Evolutionary conservation across 2,797 vertebrate species (phyloP).

Genomic region (Adelosebastes latens): DNA sequence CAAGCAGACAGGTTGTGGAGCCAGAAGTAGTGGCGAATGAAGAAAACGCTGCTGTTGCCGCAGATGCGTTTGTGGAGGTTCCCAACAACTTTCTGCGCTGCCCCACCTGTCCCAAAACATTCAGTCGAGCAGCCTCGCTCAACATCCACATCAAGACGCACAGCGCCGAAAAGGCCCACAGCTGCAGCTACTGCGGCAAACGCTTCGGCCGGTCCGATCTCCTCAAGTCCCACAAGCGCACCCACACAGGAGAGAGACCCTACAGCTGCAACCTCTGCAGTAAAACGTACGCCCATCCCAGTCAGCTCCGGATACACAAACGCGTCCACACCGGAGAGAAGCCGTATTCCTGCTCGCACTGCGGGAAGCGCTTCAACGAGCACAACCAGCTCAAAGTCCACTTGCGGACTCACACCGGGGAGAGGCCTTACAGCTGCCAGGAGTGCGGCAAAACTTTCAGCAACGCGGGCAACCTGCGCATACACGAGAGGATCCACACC

Average conservation of each 20-base stretch:
- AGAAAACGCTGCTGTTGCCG: not conserved
- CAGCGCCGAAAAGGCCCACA: slow-evolving; percentile 77
- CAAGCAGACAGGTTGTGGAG: not conserved
- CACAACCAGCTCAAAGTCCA: slow-evolving; percentile 84
- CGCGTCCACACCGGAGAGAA: slow-evolving; percentile 87
- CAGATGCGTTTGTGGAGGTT: slow-evolving; percentile 27
- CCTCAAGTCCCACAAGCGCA: slow-evolving; percentile 84
- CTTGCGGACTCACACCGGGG: slow-evolving; percentile 82
- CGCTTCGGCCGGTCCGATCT: slow-evolving; percentile 82
- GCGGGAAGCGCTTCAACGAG: slow-evolving; percentile 80
- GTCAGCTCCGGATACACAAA: slow-evolving; percentile 84
- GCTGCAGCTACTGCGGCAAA: slow-evolving; percentile 83
- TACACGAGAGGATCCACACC: slow-evolving; percentile 82
- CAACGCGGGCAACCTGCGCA: slow-evolving; percentile 79
- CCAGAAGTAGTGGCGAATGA: not conserved
- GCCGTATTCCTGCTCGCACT: slow-evolving; percentile 81
- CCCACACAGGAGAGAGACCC: slow-evolving; percentile 86
- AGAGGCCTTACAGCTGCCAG: slow-evolving; percentile 80
- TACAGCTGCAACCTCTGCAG: slow-evolving; percentile 83
- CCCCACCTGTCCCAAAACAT: slow-evolving; percentile 72
- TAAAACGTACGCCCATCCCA: slow-evolving; percentile 80
- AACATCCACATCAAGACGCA: slow-evolving; percentile 77
- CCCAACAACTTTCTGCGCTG: slow-evolving; percentile 60
- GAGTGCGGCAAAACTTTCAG: slow-evolving; percentile 81
- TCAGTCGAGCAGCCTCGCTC: slow-evolving; percentile 65